Evolutionary conservation across 1,140 invertebrate species (phyloP).

Genomic region (Drosophila takahashii): DNA sequence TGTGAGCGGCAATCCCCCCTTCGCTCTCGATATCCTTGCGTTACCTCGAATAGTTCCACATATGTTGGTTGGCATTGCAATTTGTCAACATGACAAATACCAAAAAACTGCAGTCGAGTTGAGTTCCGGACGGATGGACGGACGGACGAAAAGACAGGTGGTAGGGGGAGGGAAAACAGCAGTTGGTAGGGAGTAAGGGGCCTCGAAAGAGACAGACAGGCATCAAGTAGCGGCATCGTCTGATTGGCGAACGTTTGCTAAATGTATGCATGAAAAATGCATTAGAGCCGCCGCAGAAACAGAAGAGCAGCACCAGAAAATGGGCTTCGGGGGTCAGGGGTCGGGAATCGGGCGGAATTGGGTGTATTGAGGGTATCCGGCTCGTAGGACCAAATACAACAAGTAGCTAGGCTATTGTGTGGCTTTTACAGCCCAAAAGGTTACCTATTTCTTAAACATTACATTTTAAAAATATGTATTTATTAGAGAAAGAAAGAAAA

Average conservation of each 20-base stretch:
- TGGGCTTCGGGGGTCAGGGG: not conserved
- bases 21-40: not conserved
- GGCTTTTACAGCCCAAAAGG: not conserved
- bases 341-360: not conserved
- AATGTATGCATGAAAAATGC: conserved; percentile 80
- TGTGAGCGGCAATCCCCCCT: conserved; percentile 35
- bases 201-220: not conserved
- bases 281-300: conserved; percentile 59
- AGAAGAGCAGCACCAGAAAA: conserved; percentile 16
- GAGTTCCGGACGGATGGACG: conserved; percentile 25
- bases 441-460: not conserved
- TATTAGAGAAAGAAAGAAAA: no score
- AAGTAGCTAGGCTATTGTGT: not conserved
- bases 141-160: conserved; percentile 29
- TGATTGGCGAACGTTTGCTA: conserved; percentile 73
- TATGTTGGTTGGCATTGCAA: conserved; percentile 55
- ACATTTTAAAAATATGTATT: no score
- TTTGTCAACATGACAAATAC: conserved; percentile 73
- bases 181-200: no score
- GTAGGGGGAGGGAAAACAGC: not conserved
- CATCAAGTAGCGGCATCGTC: conserved; percentile 60
- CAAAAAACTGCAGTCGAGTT: conserved; percentile 45
- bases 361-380: not conserved
- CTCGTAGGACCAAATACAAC: conserved; percentile 18
- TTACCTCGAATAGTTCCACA: conserved; percentile 27